A percentile compares a stretch with the other conserved stretches of the same genome.
Evolutionary conservation across 2,113 vertebrate genomes (phyloP).

Genomic region (Paradisaea rubra): DNA sequence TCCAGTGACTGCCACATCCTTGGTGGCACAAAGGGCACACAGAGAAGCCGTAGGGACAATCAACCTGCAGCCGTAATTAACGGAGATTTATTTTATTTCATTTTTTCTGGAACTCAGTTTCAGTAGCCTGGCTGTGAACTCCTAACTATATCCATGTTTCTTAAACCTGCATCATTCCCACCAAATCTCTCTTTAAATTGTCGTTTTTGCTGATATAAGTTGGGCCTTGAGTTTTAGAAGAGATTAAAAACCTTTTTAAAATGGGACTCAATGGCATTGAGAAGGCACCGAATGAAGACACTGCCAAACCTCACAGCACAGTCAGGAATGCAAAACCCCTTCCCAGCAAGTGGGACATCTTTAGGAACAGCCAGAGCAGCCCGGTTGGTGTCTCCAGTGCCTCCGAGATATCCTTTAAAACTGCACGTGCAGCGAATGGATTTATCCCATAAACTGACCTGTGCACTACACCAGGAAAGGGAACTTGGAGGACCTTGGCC

Average conservation of each 20-base stretch:
- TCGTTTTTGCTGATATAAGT: accelerated
- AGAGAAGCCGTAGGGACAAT: not conserved
- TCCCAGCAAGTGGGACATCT: accelerated
- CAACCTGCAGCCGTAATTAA: not conserved
- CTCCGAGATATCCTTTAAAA: not conserved
- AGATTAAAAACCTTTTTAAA: not conserved
- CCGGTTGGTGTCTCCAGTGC: accelerated
- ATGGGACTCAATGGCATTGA: not conserved
- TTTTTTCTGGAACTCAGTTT: not conserved
- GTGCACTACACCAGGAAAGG: accelerated
- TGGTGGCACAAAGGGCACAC: accelerated
- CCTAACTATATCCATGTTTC: not conserved
- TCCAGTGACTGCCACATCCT: not conserved
- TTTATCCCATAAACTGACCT: accelerated
- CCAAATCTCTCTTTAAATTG: not conserved
- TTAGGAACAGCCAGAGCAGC: not conserved
- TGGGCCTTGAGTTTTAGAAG: not conserved
- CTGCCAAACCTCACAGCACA: not conserved
- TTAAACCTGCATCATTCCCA: not conserved
- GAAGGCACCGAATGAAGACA: not conserved
- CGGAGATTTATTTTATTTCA: not conserved
- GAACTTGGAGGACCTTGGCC: not conserved
- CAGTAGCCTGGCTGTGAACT: not conserved
- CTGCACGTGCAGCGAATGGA: accelerated
- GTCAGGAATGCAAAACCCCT: accelerated